Evolutionary conservation across 2,888 invertebrate genomes (phyloP).

Genomic region (Habrosyne pyritoides): DNA sequence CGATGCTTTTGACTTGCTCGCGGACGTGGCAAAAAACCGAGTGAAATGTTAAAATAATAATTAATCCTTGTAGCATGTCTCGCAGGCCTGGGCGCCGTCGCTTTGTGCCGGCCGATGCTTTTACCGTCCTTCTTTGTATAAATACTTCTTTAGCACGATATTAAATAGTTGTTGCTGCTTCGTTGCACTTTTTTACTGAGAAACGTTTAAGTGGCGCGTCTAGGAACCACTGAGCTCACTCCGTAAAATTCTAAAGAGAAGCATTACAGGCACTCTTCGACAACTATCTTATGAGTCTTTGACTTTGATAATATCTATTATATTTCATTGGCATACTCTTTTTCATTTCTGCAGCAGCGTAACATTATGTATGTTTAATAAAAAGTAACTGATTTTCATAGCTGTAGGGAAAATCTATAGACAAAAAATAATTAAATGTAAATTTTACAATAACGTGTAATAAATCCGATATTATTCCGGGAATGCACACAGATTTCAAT

Average conservation of each 20-base stretch:
- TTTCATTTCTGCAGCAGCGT: no score
- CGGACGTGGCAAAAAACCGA: constrained; percentile 72
- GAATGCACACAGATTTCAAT: constrained; percentile 39
- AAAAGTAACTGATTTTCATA: no score
- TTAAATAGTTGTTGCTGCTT: constrained; percentile 79
- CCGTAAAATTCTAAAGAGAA: constrained; percentile 14
- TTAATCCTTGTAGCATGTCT: constrained; percentile 73
- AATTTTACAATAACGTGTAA: constrained; percentile 14
- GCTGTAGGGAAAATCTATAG: no score
- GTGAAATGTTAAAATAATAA: constrained; percentile 82
- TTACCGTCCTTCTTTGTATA: constrained; percentile 66
- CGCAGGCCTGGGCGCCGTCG: constrained; percentile 41
- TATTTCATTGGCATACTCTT: no score
- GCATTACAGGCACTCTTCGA: constrained; percentile 41
- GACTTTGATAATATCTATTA: no score
- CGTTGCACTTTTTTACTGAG: constrained; percentile 63
- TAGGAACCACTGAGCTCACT: not conserved
- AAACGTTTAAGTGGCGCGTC: constrained; percentile 43
- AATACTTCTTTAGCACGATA: constrained; percentile 66
- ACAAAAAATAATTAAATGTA: constrained; percentile 4
- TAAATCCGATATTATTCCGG: constrained; percentile 29
- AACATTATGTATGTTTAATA: no score
- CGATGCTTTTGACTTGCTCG: constrained; percentile 80
- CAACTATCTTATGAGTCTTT: constrained; percentile 6
- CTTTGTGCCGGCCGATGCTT: constrained; percentile 70